These are phyloP conservation scores for Chydorus sphaericus DNA, from an alignment of 2,888 invertebrate species.

Conservation along the genomic window DNA sequence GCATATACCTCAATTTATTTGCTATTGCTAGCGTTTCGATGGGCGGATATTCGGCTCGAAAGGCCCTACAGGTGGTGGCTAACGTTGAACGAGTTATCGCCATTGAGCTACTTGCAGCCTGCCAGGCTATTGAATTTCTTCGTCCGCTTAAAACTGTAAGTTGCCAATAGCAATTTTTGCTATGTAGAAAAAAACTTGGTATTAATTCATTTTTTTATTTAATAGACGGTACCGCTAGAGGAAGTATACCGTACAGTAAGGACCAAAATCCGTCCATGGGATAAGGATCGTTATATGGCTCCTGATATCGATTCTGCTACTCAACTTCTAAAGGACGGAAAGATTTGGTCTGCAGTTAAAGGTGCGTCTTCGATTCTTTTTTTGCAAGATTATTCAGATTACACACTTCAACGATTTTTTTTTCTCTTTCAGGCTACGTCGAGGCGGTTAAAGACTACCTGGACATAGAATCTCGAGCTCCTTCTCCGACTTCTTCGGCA, in stretches of 20 bases:
- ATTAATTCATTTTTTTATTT: too few relatives aligned
- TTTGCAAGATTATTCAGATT: not conserved
- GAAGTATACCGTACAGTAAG: slow-evolving; percentile 45
- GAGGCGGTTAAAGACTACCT: slow-evolving; percentile 5
- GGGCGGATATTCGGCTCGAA: slow-evolving; percentile 49
- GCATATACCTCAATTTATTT: too few relatives aligned
- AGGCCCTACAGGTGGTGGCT: slow-evolving; percentile 38
- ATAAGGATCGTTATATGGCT: slow-evolving; percentile 46
- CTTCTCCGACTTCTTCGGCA: slow-evolving; percentile 1
- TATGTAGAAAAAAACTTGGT: not conserved
- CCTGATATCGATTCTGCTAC: slow-evolving; percentile 46
- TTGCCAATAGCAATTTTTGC: too few relatives aligned
- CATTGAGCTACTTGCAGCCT: slow-evolving; percentile 47
- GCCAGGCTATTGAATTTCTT: slow-evolving; percentile 50
- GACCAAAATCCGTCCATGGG: slow-evolving; percentile 33
- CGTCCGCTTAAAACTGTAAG: slow-evolving; percentile 45
- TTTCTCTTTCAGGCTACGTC: slow-evolving; percentile 4
- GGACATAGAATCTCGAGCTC: slow-evolving; percentile 7
- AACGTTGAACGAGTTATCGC: slow-evolving; percentile 44
- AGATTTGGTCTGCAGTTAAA: slow-evolving; percentile 40
- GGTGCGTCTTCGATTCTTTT: not conserved
- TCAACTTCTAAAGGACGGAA: slow-evolving; percentile 33
- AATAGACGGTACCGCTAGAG: slow-evolving; percentile 44
- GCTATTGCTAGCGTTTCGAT: too few relatives aligned
- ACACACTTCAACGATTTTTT: not conserved